Evolutionary conservation across 2,797 vertebrate genomes (phyloP), one percentile per base, ranked within the genome.

Genomic region (Gobionotothen gibberifrons): DNA sequence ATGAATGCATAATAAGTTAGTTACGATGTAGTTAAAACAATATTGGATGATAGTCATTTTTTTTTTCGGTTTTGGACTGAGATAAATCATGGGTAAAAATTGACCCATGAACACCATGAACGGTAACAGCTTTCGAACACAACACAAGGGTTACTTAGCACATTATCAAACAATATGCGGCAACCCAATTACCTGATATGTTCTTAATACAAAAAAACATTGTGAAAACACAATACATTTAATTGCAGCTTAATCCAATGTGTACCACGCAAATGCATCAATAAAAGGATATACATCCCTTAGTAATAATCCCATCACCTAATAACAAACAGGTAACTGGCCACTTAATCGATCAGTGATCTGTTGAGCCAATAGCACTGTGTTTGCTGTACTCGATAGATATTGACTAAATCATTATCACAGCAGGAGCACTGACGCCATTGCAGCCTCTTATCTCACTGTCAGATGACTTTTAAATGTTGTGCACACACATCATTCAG

Each of bases 401-500:
- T 92, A 91, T 89, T 65, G 87, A 91, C 72, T 56, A n/a, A 88
- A 68, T 87, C 79, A 76, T 90, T 88, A 82, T 15, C 53, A 39
- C 47, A 15, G 71, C 69, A 55, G 46, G 40, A 70, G 74, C 32
- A 21, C 21, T 12, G n/a, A 51, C 29, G 42, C 54, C 3, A 6
- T 49, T 22, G 44, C 64, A 19, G 47, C 17, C 46, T 47, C 61
- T 87, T 89, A 92, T 92, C 85, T 67, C 17, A 3, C 54, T 82
- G 65, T 89, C 83, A 69, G 85, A 85, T 84, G 76, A 74, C 85
- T 87, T 91, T 90, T 84, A 84, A 85, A 90, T 85, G 78, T 68
- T 85, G 84, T 54, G 70, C 78, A 87, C 78, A 87, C 78, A 88
- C 80, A 87, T 85, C 58, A 9, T 76, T 63, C 62, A 49, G 57